Conservation (phyloP, 2,888 invertebrate genomes). For the Macrophya alboannulata region DNA sequence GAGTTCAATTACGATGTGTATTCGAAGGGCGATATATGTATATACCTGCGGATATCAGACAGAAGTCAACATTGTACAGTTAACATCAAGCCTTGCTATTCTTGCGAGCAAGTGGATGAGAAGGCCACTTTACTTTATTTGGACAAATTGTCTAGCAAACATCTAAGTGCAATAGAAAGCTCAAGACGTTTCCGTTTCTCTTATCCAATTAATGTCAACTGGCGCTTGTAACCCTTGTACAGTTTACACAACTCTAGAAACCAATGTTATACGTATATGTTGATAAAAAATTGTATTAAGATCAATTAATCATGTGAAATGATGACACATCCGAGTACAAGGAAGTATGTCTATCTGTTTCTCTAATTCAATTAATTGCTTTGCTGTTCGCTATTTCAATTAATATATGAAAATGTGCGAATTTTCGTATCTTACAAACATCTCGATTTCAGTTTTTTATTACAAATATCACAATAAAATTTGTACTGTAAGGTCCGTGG, state of each 20-base stretch:
- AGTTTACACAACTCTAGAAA: background rate
- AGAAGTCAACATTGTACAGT: background rate
- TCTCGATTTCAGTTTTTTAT: slow-evolving; percentile 4
- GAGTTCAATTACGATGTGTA: background rate
- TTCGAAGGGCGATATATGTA: background rate
- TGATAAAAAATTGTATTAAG: background rate
- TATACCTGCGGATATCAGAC: background rate
- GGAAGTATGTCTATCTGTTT: background rate
- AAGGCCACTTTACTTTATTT: slow-evolving; percentile 40
- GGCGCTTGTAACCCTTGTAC: background rate
- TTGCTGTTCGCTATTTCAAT: background rate
- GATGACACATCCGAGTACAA: background rate
- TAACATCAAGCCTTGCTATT: slow-evolving; percentile 20
- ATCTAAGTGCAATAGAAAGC: slow-evolving; percentile 28
- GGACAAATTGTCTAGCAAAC: slow-evolving; percentile 39
- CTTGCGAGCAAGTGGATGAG: background rate
- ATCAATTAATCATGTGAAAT: background rate
- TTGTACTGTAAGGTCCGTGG: no score
- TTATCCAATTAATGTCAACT: slow-evolving; percentile 43
- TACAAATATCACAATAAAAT: background rate
- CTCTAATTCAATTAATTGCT: background rate
- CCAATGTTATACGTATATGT: background rate
- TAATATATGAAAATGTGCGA: background rate
- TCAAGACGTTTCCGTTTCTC: slow-evolving; percentile 34
- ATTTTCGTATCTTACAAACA: background rate